Percentiles rank a stretch among this genome's conserved stretches.
phyloP scores from a whole-genome alignment of 1,140 invertebrate genomes.

The Planococcus citri region DNA sequence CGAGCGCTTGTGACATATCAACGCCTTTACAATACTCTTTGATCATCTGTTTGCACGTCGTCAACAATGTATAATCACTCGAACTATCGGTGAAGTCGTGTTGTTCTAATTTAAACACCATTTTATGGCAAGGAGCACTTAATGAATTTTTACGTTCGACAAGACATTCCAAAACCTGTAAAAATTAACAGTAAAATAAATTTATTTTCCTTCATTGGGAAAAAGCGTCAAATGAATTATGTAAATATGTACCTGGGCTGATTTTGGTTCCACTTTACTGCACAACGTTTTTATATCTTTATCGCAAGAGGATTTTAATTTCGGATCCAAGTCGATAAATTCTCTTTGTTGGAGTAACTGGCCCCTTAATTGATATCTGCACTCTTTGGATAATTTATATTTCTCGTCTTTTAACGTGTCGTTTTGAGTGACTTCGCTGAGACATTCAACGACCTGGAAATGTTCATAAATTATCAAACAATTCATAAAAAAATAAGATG shows the following conservation, averaged over 20 bases:
- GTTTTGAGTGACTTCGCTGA: slow-evolving; percentile 79
- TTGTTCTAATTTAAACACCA: slow-evolving; percentile 70
- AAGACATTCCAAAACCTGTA: slow-evolving; percentile 75
- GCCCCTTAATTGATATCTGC: slow-evolving; percentile 71
- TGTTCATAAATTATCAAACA: background rate
- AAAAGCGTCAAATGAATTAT: background rate
- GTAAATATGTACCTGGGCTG: slow-evolving; percentile 53
- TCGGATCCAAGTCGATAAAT: slow-evolving; percentile 71
- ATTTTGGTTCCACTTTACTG: slow-evolving; percentile 53
- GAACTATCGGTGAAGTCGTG: slow-evolving; percentile 74
- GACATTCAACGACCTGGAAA: slow-evolving; percentile 70
- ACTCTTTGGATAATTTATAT: slow-evolving; percentile 68
- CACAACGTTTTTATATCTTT: slow-evolving; percentile 68
- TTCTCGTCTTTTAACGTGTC: slow-evolving; percentile 68
- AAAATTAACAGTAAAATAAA: slow-evolving; percentile 26
- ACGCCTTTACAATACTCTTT: slow-evolving; percentile 60
- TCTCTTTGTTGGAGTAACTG: slow-evolving; percentile 82
- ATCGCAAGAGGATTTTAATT: slow-evolving; percentile 57
- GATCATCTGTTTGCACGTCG: slow-evolving; percentile 71
- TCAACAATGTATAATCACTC: slow-evolving; percentile 71
- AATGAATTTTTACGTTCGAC: slow-evolving; percentile 56
- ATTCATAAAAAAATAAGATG: background rate
- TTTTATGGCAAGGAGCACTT: slow-evolving; percentile 54
- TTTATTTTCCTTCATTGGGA: background rate
- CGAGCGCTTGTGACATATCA: slow-evolving; percentile 52